Base-by-base conservation (phyloP, 2,113 vertebrate genomes). In the Pipra filicauda region DNA sequence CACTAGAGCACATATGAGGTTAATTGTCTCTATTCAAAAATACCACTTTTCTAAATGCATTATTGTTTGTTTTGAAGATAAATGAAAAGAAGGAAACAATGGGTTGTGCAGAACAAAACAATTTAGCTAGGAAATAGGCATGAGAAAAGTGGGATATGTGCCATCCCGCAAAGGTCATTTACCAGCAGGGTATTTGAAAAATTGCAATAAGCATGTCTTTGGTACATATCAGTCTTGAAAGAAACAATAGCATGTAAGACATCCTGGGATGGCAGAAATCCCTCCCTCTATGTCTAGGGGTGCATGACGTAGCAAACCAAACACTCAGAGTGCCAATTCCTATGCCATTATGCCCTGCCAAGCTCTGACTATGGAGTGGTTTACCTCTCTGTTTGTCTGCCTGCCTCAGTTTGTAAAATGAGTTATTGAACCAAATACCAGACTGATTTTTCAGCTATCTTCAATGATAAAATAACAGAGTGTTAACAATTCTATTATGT, bases 1-100 rank as follows among this genome's bases (percentile, higher is more conserved):
- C 43, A 89, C 84, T 78, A 57, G 87, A 91, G 77, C 77, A 95
- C 61, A 91, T 46, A 43, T 70, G 79, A 97, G 37, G 59, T 91
- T 97, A 94, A 91, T 91, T 97, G 80, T 15, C 88, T 76, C 80
- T 59, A 31, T 92, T 92, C 78, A 96, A 97, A 98, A 97, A 96
- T 90, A 91, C 54, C 55, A 83, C 48, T 96, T 95, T 73, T 93
- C 89, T 91, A 92, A 96, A 94, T 74, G 41, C 55, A 82, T 37
- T 74, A 75, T 69, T 97, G 69, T 95, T 96, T 97, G 85, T 95
- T 96, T 97, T 92, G 92, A 97, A 97, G 88, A 97, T 33, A 97
- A 96, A 91, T 12, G n/a, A 94, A 96, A 97, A 72, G 65, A 94
- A 90, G 59, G 74, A 79, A 97, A 97, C 88, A 97, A 95, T 88